Conservation (phyloP, 2,113 vertebrate genomes). For the Cololabis saira region DNA sequence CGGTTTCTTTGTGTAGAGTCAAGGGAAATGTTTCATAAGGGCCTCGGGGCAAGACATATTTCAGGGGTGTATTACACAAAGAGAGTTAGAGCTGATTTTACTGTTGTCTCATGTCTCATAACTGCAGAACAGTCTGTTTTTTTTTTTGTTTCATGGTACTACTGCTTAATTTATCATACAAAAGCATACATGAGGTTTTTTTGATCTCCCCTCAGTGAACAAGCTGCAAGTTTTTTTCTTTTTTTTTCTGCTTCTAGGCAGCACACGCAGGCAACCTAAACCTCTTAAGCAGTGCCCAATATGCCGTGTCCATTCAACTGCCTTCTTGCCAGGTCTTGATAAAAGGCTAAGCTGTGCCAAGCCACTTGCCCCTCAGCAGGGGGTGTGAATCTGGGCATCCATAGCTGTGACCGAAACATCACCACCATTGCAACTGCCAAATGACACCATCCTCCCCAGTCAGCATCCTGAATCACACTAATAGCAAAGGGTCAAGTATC, state of each 20-base stretch:
- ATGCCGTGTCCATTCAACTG: constrained; percentile 27
- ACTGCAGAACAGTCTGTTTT: neutral
- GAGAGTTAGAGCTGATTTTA: neutral
- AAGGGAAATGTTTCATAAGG: constrained; percentile 15
- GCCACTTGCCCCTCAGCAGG: constrained; percentile 46
- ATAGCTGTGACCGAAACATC: constrained; percentile 35
- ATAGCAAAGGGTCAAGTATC: constrained; percentile 56
- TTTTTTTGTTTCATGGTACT: too few relatives aligned
- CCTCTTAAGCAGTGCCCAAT: constrained; percentile 41
- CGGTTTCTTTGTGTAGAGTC: neutral
- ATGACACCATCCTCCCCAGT: constrained; percentile 28
- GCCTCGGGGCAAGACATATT: constrained; percentile 7
- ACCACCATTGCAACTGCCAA: constrained; percentile 56
- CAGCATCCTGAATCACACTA: constrained; percentile 15
- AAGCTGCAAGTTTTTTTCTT: too few relatives aligned
- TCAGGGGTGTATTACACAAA: constrained; percentile 9
- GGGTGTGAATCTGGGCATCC: constrained; percentile 40
- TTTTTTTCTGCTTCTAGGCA: constrained; percentile 11
- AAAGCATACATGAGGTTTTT: constrained; percentile 9
- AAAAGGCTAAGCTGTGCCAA: constrained; percentile 24
- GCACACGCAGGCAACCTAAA: constrained; percentile 38
- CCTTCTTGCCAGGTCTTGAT: constrained; percentile 30
- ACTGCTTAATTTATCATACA: constrained; percentile 17
- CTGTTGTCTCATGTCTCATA: neutral
- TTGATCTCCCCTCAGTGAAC: constrained; percentile 18